These are phyloP conservation scores for Talpa occidentalis DNA, from an alignment of 2,113 vertebrate species.

Conservation along the genomic window DNA sequence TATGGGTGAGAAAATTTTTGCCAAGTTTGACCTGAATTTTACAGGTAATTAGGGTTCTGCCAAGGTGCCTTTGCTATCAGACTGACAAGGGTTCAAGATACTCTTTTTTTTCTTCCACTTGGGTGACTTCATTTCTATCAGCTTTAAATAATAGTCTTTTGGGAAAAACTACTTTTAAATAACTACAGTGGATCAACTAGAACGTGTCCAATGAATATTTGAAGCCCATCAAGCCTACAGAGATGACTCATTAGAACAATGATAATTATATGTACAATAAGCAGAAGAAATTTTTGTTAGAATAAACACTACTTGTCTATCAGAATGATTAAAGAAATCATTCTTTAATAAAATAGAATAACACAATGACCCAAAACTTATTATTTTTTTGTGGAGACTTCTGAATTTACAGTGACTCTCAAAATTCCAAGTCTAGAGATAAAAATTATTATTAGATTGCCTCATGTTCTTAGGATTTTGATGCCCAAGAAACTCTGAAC, in stretches of 20 bases:
- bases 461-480: slow-evolving; percentile 38
- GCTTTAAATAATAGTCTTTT: neutral
- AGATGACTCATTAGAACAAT: slow-evolving; percentile 23
- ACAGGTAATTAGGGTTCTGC: neutral
- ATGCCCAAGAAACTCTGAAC: neutral
- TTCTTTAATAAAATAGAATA: slow-evolving; percentile 12
- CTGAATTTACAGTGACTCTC: neutral
- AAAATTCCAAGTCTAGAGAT: slow-evolving; percentile 19
- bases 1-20: neutral
- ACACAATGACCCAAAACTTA: neutral
- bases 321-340: slow-evolving; percentile 22
- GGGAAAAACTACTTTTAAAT: neutral
- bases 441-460: neutral
- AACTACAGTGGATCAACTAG: neutral
- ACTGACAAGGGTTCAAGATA: neutral
- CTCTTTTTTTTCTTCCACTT: neutral
- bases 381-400: slow-evolving; percentile 44
- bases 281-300: slow-evolving; percentile 39
- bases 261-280: neutral
- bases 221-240: neutral
- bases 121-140: neutral
- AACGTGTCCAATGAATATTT: neutral
- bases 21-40: neutral
- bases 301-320: slow-evolving; percentile 49
- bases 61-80: neutral